Base-by-base conservation (phyloP, 2,888 invertebrate genomes). In the Luperina nickerlii region DNA sequence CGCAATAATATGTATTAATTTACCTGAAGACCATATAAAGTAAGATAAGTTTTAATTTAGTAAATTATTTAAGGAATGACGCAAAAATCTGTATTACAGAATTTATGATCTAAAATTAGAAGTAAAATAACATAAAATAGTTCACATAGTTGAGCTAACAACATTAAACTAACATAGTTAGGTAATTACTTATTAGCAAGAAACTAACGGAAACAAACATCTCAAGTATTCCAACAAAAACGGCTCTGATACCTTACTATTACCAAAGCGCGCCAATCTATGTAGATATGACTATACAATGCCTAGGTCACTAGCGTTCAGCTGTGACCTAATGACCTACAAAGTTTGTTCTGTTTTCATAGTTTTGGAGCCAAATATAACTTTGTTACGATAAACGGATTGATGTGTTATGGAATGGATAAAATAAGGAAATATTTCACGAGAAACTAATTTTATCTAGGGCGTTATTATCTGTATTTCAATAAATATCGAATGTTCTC, bases 261-360 rank as follows among this genome's bases (percentile, higher is more conserved):
- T 87, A 32, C 69, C 62, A 77, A 77, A 72, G 77, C 78, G 60
- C 78, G 76, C 67, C 65, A 62, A 63, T 78, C 75, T 81, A n/a
- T n/a, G n/a, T n/a, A 76, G 71, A 65, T 68, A 81, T 78, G 83
- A 84, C 75, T 86, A 87, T 87, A 80, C 85, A 88, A 88, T 87
- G 86, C 83, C 90, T 89, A 83, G 90, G 87, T 90, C 90, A 91
- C 84, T 89, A 89, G 84, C 87, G 88, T 81, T 86, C 79, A 87
- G 79, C 88, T 90, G 83, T 92, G 91, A 89, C 92, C 92, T 81
- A 88, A 81, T 92, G 92, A 89, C 91, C 92, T 84, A 88, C 62
- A 86, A 60, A 87, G 80, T 82, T 81, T 62, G 74, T 82, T 82
- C 80, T 78, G 81, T 86, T 86, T 84, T 89, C 87, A 85, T 85